Percentiles rank a stretch among this genome's conserved stretches.
phyloP scores from a whole-genome alignment of 2,888 invertebrate species.

The Chesias legatella region DNA sequence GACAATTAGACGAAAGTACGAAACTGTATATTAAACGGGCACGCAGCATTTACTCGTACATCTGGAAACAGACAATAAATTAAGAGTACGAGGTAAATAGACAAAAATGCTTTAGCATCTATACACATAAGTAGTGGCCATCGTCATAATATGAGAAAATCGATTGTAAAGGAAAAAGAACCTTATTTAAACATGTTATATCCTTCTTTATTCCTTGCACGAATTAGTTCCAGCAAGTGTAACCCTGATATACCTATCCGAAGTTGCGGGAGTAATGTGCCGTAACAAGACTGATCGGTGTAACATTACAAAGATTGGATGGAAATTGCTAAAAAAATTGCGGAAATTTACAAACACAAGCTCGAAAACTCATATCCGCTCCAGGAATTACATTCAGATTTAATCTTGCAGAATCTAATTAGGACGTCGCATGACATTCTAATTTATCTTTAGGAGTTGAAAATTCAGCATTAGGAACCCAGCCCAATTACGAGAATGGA shows the following conservation, averaged over 20 bases:
- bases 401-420: slow-evolving; percentile 22
- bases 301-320: slow-evolving; percentile 35
- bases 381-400: slow-evolving; percentile 25
- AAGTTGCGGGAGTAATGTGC: slow-evolving; percentile 29
- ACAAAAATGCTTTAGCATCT: too few relatives aligned
- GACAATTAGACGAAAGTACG: slow-evolving; percentile 7
- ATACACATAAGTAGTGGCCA: too few relatives aligned
- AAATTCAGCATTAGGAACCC: slow-evolving; percentile 17
- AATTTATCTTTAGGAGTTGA: slow-evolving; percentile 18
- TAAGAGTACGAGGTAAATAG: too few relatives aligned
- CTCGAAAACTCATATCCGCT: slow-evolving; percentile 31
- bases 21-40: too few relatives aligned
- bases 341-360: slow-evolving; percentile 25
- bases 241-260: slow-evolving; percentile 14
- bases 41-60: too few relatives aligned
- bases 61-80: too few relatives aligned
- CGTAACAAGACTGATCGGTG: slow-evolving; percentile 35
- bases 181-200: slow-evolving; percentile 4
- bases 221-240: slow-evolving; percentile 16
- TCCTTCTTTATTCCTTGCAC: slow-evolving; percentile 8
- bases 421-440: slow-evolving; percentile 18
- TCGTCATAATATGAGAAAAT: slow-evolving; percentile 4
- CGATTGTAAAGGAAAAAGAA: slow-evolving; percentile 12
- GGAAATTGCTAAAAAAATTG: slow-evolving; percentile 31
- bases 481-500: slow-evolving; percentile 13